Percentiles rank a stretch among this genome's conserved stretches.
These are phyloP conservation scores for Hybos culiciformis DNA, from an alignment of 2,888 invertebrate genomes.

Conservation along the genomic window DNA sequence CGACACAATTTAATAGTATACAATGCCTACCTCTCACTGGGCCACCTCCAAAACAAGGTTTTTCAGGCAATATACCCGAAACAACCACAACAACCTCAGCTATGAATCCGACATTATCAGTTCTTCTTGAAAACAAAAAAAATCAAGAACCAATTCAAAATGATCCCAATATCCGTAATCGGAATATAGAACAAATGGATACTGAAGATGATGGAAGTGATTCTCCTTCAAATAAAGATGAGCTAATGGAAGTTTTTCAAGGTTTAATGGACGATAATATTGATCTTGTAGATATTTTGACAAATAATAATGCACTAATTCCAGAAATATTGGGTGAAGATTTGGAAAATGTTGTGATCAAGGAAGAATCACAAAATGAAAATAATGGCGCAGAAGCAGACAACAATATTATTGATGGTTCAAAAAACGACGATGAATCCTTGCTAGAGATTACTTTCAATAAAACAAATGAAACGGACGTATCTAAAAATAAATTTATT, in stretches of 20 bases:
- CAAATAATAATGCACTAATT: slow-evolving; percentile 18
- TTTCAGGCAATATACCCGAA: slow-evolving; percentile 12
- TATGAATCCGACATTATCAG: slow-evolving; percentile 60
- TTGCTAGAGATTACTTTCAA: slow-evolving; percentile 8
- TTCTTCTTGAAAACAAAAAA: slow-evolving; percentile 48
- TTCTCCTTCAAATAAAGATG: slow-evolving; percentile 22
- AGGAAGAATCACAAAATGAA: slow-evolving; percentile 18
- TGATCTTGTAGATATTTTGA: slow-evolving; percentile 29
- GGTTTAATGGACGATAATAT: slow-evolving; percentile 30
- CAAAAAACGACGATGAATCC: slow-evolving; percentile 12
- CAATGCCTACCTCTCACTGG: slow-evolving; percentile 30
- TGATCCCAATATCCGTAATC: slow-evolving; percentile 3
- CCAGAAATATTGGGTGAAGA: slow-evolving; percentile 30
- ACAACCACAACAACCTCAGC: slow-evolving; percentile 46
- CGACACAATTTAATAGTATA: slow-evolving; percentile 18
- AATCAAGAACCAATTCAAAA: neutral
- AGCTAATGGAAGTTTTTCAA: slow-evolving; percentile 30
- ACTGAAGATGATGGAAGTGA: slow-evolving; percentile 16
- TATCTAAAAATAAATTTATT: neutral
- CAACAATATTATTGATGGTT: slow-evolving; percentile 6
- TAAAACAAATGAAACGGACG: slow-evolving; percentile 4
- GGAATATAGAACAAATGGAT: slow-evolving; percentile 19
- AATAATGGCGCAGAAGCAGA: slow-evolving; percentile 21
- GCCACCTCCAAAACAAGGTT: slow-evolving; percentile 20
- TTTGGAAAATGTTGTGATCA: slow-evolving; percentile 26